Base-by-base conservation (phyloP, 2,113 vertebrate species). In the Tragelaphus buxtoni region DNA sequence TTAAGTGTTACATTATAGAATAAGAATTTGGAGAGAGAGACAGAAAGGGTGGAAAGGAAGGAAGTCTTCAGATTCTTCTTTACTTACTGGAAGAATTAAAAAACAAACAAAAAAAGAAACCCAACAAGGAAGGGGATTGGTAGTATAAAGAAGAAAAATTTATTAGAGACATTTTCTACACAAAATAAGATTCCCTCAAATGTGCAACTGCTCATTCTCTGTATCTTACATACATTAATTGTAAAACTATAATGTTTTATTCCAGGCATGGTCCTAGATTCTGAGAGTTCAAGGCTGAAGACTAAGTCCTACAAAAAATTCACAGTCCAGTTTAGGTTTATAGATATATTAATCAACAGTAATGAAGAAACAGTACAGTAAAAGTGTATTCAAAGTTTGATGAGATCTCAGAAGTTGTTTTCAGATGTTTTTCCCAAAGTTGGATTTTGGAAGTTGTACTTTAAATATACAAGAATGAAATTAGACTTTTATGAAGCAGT, bases 21-120 rank as follows among this genome's bases (percentile, higher is more conserved):
- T 80, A 55, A 91, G 96, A 90, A 88, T 95, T 88, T 91, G 82
- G 76, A 93, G 82, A 39, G 3, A 63, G 11, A 94, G 61, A 56
- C 32, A 95, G 39, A 72, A 90, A 92, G 39, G 35, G 6, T 87
- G 18, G 61, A 17, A 55, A 11, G 74, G 18, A 63, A 10, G 32
- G 20, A 81, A 91, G 55, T 61, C 13, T 84, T 90, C 30, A 84
- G 51, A 77, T 63, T 47, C 65, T 72, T 92, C 61, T 53, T 90
- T 81, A 56, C 45, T 76, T 90, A 74, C 20, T 61, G 63, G 26
- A 90, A 60, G 85, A 58, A 24, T 84, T 87, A 30, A 56, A 65
- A 55, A 55, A 55, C 53, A 20, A 80, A 58, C 32, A 13, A 80
- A 79, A 7, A 51, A 80, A 80, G 5, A n/a, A 80, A 22, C 69